Percentiles rank a stretch among this genome's conserved stretches.
These are phyloP conservation scores for Hafferia zeledoni DNA, from an alignment of 2,797 vertebrate genomes.

Conservation along the genomic window DNA sequence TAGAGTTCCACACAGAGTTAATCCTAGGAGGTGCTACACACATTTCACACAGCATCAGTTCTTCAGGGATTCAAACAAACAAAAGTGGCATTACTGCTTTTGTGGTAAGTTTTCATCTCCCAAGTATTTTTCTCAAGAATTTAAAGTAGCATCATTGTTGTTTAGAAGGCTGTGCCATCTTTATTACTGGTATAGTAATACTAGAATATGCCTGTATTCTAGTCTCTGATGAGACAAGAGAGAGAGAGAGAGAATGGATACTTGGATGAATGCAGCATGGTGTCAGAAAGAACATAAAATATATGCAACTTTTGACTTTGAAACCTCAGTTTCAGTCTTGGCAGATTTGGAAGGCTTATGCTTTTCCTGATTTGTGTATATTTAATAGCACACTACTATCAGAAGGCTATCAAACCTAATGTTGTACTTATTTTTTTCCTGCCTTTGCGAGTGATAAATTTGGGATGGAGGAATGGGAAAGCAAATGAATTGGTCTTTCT, in stretches of 20 bases:
- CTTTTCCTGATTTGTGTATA: conserved; percentile 22
- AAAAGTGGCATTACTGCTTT: background rate
- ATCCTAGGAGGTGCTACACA: background rate
- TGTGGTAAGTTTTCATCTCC: background rate
- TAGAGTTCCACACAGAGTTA: background rate
- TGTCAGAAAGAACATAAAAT: background rate
- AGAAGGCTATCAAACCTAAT: conserved; percentile 15
- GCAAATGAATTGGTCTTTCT: background rate
- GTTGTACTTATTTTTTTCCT: background rate
- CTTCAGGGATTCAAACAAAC: background rate
- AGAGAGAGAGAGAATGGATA: background rate
- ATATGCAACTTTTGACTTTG: background rate
- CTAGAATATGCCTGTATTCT: background rate
- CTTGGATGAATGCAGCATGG: background rate
- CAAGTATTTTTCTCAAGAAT: background rate
- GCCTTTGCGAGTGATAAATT: background rate
- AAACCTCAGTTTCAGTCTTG: background rate
- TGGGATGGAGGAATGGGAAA: background rate
- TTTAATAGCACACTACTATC: conserved; percentile 3
- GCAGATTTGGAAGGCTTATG: background rate
- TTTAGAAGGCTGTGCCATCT: background rate
- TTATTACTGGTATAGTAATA: background rate
- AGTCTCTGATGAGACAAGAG: background rate
- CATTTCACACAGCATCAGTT: background rate
- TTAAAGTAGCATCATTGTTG: background rate